Evolutionary conservation across 1,140 invertebrate genomes (phyloP), one percentile per base, ranked within the genome.

Genomic region (Pseudomyrmex flavicornis): DNA sequence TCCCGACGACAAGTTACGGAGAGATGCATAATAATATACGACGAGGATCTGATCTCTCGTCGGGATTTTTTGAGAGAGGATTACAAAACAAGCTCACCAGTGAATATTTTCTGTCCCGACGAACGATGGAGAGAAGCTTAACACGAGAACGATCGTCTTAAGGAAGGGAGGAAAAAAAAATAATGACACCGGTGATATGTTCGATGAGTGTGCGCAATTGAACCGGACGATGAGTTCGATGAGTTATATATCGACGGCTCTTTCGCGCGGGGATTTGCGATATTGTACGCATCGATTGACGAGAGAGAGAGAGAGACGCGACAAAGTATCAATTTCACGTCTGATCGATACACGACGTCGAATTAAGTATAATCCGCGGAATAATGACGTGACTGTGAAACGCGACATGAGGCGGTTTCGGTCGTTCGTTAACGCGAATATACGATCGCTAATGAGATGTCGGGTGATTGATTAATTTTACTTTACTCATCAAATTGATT

Each of bases 1-100:
- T 26, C 83, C 68, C 13, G 85, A 90, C 86, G 89, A 90, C 89
- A 88, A 84, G 88, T 88, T 88, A 84, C 77, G 72, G 87, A 74
- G 89, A 83, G 35, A 35, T 88, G 63, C 80, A 52, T 88, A 83
- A 90, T 90, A 83, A 90, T 90, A 87, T 89, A 89, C 68, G 82
- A 82, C 48, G 61, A 48, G 77, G 72, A 48, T 88, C 82, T 72
- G 73, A 69, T 77, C 35, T 77, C 35, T 35, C 76, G 75, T 5
- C 56, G 72, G 70, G 83, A 59, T 72, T 85, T 82, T 77, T 82
- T 82, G 86, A 70, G 70, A 58, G n/a, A 50, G 65, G 76, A 88
- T 85, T 82, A 87, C 70, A 87, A 87, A 85, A 72, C 35, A 35
- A 35, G 35, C 35, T 3, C 35, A 85, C 48, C 48, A n/a, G 10